Evolutionary conservation across 2,113 vertebrate genomes (phyloP), one percentile per base, ranked within the genome.

Genomic region (Ranitomeya variabilis): DNA sequence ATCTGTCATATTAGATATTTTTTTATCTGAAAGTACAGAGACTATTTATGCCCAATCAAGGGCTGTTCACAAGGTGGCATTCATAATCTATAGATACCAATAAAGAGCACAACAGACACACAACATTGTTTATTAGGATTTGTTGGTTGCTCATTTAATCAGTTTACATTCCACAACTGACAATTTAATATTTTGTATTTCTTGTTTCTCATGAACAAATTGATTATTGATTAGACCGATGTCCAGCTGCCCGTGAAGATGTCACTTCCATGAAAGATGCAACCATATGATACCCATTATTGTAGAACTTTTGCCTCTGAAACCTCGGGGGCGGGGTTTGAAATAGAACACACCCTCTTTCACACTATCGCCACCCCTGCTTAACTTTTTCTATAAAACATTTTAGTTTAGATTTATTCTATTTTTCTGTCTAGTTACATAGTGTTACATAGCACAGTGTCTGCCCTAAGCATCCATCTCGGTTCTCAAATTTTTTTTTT

Each of bases 101-200:
- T 15, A 85, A 85, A 74, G 69, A 85, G 83, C 23, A 59, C 69
- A 73, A 26, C 64, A 57, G 83, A 85, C 83, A 76, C 83, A 85
- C 83, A 85, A 85, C 83, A 85, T 85, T 55, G 52, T 85, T 85
- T 85, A 85, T 85, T 85, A 66, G 59, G 83, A 54, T 85, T 85
- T 76, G 92, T 94, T 94, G 52, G 57, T 81, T 62, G 79, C 93
- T 95, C 95, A 94, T 95, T 96, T 96, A 95, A 95, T 95, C 94
- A 94, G 95, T 94, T 95, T 95, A 96, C 95, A 95, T 96, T 96
- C 95, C 94, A 96, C 95, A 95, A 94, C 92, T 93, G 95, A 95
- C 95, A 95, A 93, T 93, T 93, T 79, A 86, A 67, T 87, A 14
- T 80, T 87, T 87, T 79, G 85, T 67, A 67, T 62, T 80, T 64